A percentile compares a stretch with the other conserved stretches of the same genome.
phyloP scores from a whole-genome alignment of 1,140 invertebrate species.

The Drosophila lacertosa region DNA sequence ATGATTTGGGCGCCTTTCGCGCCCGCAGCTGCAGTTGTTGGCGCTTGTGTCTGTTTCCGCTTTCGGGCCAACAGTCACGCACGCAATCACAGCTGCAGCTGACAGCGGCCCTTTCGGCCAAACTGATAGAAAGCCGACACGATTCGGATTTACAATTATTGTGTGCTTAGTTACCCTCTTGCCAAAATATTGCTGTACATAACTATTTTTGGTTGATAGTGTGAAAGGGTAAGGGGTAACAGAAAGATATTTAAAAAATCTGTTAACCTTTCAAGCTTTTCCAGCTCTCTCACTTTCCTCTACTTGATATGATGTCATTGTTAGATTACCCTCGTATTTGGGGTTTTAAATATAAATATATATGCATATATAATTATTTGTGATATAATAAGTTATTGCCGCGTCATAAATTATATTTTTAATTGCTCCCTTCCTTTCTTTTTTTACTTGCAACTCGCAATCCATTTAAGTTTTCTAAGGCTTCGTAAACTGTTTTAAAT shows the following conservation, averaged over 20 bases:
- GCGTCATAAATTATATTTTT: no score
- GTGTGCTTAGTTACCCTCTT: background rate
- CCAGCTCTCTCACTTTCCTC: no score
- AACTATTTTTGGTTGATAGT: background rate
- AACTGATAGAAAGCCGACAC: conserved; percentile 30
- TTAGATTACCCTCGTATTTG: no score
- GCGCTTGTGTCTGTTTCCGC: conserved; percentile 65
- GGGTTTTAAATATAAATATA: no score
- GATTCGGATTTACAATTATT: conserved; percentile 13
- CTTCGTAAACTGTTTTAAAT: background rate
- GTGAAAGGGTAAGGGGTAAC: no score
- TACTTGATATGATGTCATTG: no score
- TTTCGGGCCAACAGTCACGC: conserved; percentile 47
- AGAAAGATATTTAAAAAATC: no score
- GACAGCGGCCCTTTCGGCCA: conserved; percentile 17
- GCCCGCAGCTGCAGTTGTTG: conserved; percentile 20
- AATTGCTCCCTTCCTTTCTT: background rate
- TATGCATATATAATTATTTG: no score
- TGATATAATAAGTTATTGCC: no score
- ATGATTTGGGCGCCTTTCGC: conserved; percentile 49
- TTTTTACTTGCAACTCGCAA: background rate
- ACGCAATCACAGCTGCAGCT: conserved; percentile 39
- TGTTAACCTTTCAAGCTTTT: no score
- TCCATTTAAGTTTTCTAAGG: background rate
- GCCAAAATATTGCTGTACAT: conserved; percentile 2